A percentile compares a stretch with the other conserved stretches of the same genome.
These are phyloP conservation scores for Tinamus major DNA, from an alignment of 2,797 vertebrate genomes.

Conservation along the genomic window DNA sequence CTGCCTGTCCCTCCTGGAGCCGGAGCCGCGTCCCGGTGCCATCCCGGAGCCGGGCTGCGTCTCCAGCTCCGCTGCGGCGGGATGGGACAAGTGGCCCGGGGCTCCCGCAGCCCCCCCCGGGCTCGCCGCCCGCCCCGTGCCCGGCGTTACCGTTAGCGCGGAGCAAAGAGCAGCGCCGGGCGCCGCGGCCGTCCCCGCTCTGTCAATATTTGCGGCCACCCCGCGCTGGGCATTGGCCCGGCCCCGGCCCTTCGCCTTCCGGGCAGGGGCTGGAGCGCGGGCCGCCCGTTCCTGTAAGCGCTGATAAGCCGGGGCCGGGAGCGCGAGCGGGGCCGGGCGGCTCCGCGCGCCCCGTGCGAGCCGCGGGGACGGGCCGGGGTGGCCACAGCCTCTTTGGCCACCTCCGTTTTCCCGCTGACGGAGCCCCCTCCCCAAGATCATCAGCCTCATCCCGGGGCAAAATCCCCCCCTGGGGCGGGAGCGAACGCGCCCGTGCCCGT, in stretches of 20 bases:
- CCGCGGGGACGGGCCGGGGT: too few relatives aligned
- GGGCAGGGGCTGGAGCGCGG: conserved; percentile 46
- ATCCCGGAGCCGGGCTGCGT: too few relatives aligned
- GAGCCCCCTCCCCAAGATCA: too few relatives aligned
- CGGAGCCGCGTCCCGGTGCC: neutral
- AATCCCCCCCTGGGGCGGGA: fast-evolving
- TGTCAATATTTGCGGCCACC: conserved; percentile 64
- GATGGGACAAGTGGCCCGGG: neutral
- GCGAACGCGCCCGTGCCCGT: too few relatives aligned
- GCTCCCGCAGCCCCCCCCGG: neutral
- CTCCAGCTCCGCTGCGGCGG: neutral
- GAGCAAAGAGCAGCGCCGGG: conserved; percentile 58
- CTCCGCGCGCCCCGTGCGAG: too few relatives aligned
- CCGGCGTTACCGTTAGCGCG: conserved; percentile 38
- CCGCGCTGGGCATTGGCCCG: neutral
- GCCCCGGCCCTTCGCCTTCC: neutral
- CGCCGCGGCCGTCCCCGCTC: neutral
- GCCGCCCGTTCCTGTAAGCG: conserved; percentile 24
- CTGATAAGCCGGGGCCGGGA: neutral
- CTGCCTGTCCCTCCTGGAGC: neutral
- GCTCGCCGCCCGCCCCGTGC: neutral
- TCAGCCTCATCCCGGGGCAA: neutral
- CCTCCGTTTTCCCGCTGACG: neutral
- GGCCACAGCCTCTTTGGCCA: fast-evolving
- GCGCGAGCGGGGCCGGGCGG: too few relatives aligned